These are phyloP conservation scores for Sinosuthora webbiana DNA, from an alignment of 2,113 vertebrate species.

Conservation along the genomic window DNA sequence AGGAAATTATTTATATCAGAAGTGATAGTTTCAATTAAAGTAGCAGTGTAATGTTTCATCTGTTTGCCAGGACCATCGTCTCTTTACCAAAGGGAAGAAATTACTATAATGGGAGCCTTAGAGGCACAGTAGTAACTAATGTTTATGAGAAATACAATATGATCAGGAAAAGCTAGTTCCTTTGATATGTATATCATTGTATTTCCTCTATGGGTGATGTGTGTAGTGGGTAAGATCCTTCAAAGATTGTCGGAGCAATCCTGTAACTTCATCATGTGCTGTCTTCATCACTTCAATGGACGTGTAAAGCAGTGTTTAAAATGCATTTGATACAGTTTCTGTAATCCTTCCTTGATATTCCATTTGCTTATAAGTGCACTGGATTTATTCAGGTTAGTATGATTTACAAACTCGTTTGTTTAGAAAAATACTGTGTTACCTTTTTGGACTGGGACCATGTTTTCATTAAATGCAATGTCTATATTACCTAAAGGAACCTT, in stretches of 20 bases:
- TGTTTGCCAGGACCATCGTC: neutral
- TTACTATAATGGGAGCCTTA: neutral
- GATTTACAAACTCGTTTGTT: neutral
- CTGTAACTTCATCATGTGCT: neutral
- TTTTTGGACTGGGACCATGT: neutral
- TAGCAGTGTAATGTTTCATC: neutral
- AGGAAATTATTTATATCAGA: neutral
- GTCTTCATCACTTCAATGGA: neutral
- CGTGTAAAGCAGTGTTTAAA: neutral
- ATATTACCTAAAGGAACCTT: neutral
- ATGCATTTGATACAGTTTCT: neutral
- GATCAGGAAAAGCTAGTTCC: neutral
- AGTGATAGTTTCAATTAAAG: neutral
- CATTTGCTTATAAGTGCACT: neutral
- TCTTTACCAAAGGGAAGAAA: neutral
- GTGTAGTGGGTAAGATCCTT: neutral
- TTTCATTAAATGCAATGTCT: neutral
- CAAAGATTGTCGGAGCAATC: neutral
- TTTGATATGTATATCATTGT: neutral
- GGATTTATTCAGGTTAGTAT: neutral
- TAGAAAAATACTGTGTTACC: neutral
- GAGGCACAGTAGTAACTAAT: neutral
- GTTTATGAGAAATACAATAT: neutral
- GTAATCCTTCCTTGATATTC: neutral
- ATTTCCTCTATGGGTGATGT: neutral